Evolutionary conservation across 2,888 invertebrate genomes (phyloP).

Genomic region (Cylindroiulus punctatus): DNA sequence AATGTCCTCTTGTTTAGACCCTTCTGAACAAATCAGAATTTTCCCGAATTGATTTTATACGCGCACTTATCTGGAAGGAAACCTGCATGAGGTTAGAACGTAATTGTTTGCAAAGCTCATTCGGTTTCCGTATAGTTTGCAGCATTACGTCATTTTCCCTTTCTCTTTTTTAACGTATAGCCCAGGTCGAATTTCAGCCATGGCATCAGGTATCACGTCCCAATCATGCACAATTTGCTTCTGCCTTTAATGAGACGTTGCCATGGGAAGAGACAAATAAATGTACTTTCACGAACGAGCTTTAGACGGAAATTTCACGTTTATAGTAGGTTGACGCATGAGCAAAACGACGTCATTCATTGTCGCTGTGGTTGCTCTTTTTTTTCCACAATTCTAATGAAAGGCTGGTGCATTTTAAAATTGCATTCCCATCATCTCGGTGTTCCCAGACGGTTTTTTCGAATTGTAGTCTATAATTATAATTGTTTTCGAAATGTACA

Average conservation of each 20-base stretch:
- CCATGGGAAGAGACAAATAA: conserved; percentile 45
- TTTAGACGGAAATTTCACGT: background rate
- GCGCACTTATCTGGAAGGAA: background rate
- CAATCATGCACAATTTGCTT: conserved; percentile 52
- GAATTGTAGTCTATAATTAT: too few species aligned
- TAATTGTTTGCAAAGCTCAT: background rate
- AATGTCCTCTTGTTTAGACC: too few species aligned
- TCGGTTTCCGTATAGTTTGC: background rate
- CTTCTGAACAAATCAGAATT: background rate
- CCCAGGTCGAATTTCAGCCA: conserved; percentile 37
- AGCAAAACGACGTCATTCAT: too few species aligned
- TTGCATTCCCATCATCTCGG: too few species aligned
- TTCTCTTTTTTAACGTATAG: conserved; percentile 27
- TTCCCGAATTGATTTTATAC: background rate
- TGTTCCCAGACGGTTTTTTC: too few species aligned
- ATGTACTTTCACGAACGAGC: background rate
- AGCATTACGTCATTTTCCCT: background rate
- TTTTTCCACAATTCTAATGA: too few species aligned
- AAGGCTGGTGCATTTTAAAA: too few species aligned
- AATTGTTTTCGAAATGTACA: too few species aligned
- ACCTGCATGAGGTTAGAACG: background rate
- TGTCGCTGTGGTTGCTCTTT: too few species aligned
- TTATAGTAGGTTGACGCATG: too few species aligned
- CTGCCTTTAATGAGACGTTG: conserved; percentile 51
- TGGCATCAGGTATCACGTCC: conserved; percentile 36